Base-by-base conservation (phyloP, 1,140 invertebrate species). In the Drosophila kohkoa region DNA sequence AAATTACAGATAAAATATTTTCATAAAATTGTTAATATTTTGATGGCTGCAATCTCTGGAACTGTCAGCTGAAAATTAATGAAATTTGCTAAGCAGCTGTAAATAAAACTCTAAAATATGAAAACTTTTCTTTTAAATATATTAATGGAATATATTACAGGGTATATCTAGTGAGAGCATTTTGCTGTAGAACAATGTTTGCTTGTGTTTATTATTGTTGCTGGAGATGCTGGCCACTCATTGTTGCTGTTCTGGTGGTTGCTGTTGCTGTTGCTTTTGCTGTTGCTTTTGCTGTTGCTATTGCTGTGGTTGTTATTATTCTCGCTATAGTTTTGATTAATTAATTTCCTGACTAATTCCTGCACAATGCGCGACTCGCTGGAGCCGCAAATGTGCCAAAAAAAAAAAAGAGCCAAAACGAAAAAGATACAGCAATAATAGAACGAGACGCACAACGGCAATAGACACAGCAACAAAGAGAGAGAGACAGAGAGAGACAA, bases 281-380 rank as follows among this genome's bases (percentile, higher is more conserved):
- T 62, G 38, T 32, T 70, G 30, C 49, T 55, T 32, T 41, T 46
- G 16, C 16, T 43, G 57, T 54, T 72, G 54, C 30, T 68, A 16
- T 52, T 60, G 48, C 35, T 67, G 20, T 55, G 55, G 49, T 71
- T 80, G 35, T 71, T 76, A 62, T 62, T 51, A 57, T 48, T 69
- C 45, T 67, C 72, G 85, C 85, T 77, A 81, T 81, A 88, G 85
- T 85, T 88, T 88, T 88, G 85, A 89, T 89, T 89, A 89, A 89
- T 89, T 89, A 89, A 89, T 89, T 89, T 89, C 85, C 85, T 90
- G 86, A 90, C 86, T 90, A 90, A 89, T 89, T 89, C 85, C 83
- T 89, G 81, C 86, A 79, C 81, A 89, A 89, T 85, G 75, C 86
- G 72, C 85, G 86, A 89, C 85, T 89, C 72, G 77, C 81, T 79